Base-by-base conservation (phyloP, 2,113 vertebrate species). In the Micronisus gabar region DNA sequence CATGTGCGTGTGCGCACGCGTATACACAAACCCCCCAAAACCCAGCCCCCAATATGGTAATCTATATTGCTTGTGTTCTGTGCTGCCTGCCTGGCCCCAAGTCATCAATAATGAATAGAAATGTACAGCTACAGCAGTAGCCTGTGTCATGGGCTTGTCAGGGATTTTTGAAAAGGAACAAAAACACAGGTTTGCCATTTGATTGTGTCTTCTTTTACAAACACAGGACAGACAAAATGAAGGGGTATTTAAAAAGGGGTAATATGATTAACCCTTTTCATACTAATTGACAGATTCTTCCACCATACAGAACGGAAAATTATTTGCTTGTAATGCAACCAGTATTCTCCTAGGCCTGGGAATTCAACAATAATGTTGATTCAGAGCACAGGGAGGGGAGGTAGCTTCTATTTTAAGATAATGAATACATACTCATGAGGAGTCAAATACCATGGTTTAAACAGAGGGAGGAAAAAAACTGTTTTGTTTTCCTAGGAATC, bases 91-190 rank as follows among this genome's bases (percentile, higher is more conserved):
- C 98, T 98, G 98, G 98, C 98, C 98, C 98, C 98, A 97, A 97
- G 98, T 98, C 99, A 99, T 99, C 98, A 99, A 99, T 99, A 99
- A 99, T 99, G 98, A 99, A 99, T 99, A 98, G 98, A 98, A 98
- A 99, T 98, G 98, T 99, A 99, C 99, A 99, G 98, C 98, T 98
- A 97, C 98, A 98, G 98, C 97, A 97, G 93, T 97, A 97, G 89
- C 98, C 96, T 98, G 95, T 96, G 98, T 98, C 98, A 96, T 97
- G 95, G 95, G 98, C 98, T 98, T 98, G 98, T 98, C 98, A 98
- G 98, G 98, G 94, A 98, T 98, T 98, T 98, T 98, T 98, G 98
- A 97, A 98, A 98, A 98, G 97, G 97, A 98, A 98, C 97, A 98
- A 97, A 98, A 98, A 97, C 98, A 98, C 96, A 98, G 96, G 96